Base-by-base conservation (phyloP, 1,140 invertebrate species). In the Brachionus paranguensis region DNA sequence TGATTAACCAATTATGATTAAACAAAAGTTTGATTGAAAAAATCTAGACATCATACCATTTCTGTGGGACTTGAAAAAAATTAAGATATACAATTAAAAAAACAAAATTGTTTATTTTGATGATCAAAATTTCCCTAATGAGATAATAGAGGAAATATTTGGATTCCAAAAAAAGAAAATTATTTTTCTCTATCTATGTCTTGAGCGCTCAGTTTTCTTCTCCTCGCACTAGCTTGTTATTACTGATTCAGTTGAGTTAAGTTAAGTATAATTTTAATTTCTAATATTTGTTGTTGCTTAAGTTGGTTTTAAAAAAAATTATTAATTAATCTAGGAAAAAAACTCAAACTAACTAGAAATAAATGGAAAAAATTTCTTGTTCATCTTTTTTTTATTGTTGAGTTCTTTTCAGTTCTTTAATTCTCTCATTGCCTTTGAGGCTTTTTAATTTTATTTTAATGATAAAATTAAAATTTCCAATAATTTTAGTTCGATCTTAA, bases 381-480 rank as follows among this genome's bases (percentile, higher is more conserved):
- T 43, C 41, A 41, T 72, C 17, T 72, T 41, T 17, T 43, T 20
- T 50, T 24, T 24, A 29, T 50, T 47, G 24, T 45, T 74, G 41
- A 74, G 33, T 45, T 76, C 47, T 37, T 76, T 76, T 50, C 47
- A 50, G 20, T 76, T 76, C 27, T 50, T 33, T 74, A 74, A 43
- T 74, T 74, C 14, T 74, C 20, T 43, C 20, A 50, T 45, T 76
- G 72, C 72, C 72, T 76, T 76, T 76, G 72, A 76, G 72, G 72
- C 72, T 76, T 76, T 76, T 76, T 76, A 47, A 50, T 76, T 76
- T 76, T 76, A 76, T 50, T 76, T 41, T 74, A 74, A 43, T 74
- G 70, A 74, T 37, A 74, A 74, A 50, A 76, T 76, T 50, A 76
- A 76, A 76, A 50, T 76, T 76, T 50, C 45, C 20, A 47, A 50